phyloP scores from a whole-genome alignment of 2,888 invertebrate genomes.

The Clivina fossor region DNA sequence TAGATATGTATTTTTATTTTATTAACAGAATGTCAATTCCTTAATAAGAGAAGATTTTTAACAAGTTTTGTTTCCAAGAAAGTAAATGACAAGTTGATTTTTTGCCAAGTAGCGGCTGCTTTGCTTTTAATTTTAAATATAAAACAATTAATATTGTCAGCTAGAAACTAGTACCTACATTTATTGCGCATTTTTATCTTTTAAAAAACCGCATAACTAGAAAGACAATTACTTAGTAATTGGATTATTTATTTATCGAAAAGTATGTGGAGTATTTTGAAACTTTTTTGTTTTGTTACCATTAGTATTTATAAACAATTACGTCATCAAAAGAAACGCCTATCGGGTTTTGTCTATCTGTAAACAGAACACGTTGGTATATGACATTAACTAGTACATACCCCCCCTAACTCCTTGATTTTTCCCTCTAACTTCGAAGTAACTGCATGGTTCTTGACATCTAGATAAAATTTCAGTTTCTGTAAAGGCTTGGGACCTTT shows the following conservation, averaged over 20 bases:
- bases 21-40: too few relatives aligned
- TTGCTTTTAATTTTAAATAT: too few relatives aligned
- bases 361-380: slow-evolving; percentile 20
- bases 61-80: too few relatives aligned
- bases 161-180: slow-evolving; percentile 10
- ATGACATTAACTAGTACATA: slow-evolving; percentile 53
- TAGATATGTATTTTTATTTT: too few relatives aligned
- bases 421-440: slow-evolving; percentile 67
- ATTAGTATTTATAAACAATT: slow-evolving; percentile 26
- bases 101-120: slow-evolving; percentile 6
- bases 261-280: slow-evolving; percentile 16
- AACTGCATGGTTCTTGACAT: slow-evolving; percentile 70
- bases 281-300: slow-evolving; percentile 13
- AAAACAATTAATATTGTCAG: slow-evolving; percentile 3
- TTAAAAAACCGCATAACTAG: slow-evolving; percentile 12
- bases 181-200: neutral
- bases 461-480: slow-evolving; percentile 74
- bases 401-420: slow-evolving; percentile 72
- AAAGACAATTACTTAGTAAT: slow-evolving; percentile 3
- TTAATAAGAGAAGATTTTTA: too few relatives aligned
- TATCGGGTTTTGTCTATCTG: slow-evolving; percentile 9
- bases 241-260: neutral
- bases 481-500: slow-evolving; percentile 61
- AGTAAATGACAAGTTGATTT: slow-evolving; percentile 13
- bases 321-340: slow-evolving; percentile 23